Evolutionary conservation across 2,888 invertebrate genomes (phyloP), one percentile per base, ranked within the genome.

Genomic region (Apotomis betuletana): DNA sequence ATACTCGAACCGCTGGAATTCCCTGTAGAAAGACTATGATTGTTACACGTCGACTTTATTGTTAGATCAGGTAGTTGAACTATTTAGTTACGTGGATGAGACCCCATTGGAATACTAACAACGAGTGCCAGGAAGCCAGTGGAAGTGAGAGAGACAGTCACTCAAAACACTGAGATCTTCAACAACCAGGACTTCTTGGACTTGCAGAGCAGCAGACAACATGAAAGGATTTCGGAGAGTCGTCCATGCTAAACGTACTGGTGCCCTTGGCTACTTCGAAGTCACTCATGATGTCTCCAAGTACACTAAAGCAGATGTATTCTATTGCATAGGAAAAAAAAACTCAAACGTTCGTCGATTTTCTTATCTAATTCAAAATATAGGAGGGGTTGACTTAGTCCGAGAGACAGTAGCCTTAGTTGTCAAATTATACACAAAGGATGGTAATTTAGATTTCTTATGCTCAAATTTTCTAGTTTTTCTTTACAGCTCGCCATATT

Each of bases 401-500:
- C 94, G 97, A 69, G 97, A 97, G 88, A 96, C 96, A 3, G 94
- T 97, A 75, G 97, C 97, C 27, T 97, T 97, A 83, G 96, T 97
- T 0, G 90, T 97, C 0, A 98, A 98, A 85, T 13, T 49, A 3
- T 49, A 49, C 49, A 49, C 49, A 3, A 49, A 49, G 3, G 49
- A 49, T 6, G 49, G 49, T 10, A 49, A 49, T 10, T 49, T 49
- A 10, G 49, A 49, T 10, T 49, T 49, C 9, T 12, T 49, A 9
- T 9, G 9, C 10, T 9, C 9, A 10, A 49, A 49, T 49, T 49
- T 49, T 5, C 49, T 9, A 49, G 49, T 49, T 10, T 49, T 49
- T 49, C 9, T 49, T 49, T 49, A 49, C 49, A 49, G 12, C 9
- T 10, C 10, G 9, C 49, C 49, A 9, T 5, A 49, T 49, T 3